These are phyloP conservation scores for Pheosia tremula DNA, from an alignment of 2,888 invertebrate genomes.

Conservation along the genomic window DNA sequence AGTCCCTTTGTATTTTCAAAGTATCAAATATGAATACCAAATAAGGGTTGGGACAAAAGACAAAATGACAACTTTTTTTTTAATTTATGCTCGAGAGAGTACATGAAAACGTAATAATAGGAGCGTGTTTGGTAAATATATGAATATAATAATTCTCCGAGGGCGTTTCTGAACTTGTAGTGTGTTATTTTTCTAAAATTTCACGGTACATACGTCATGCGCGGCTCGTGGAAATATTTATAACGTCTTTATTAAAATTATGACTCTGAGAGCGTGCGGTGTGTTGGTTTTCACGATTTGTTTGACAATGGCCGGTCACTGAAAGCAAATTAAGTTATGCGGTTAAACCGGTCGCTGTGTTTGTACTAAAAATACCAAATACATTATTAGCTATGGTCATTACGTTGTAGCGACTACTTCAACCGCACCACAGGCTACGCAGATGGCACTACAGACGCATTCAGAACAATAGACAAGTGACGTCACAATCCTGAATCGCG, in stretches of 20 bases:
- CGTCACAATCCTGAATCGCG: no score
- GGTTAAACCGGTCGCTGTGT: slow-evolving; percentile 11
- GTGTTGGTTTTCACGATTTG: slow-evolving; percentile 34
- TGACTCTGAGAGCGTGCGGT: slow-evolving; percentile 23
- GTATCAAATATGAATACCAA: slow-evolving; percentile 84
- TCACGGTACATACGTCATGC: slow-evolving; percentile 79
- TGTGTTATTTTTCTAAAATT: slow-evolving; percentile 78
- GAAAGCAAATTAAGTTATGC: slow-evolving; percentile 49
- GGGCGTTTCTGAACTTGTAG: slow-evolving; percentile 67
- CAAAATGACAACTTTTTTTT: slow-evolving; percentile 77
- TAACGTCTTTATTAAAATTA: slow-evolving; percentile 72
- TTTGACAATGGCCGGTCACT: slow-evolving; percentile 42
- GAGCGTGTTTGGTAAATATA: slow-evolving; percentile 83
- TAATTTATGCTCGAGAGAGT: slow-evolving; percentile 82
- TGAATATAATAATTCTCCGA: slow-evolving; percentile 79
- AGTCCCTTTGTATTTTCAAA: slow-evolving; percentile 81
- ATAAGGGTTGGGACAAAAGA: slow-evolving; percentile 83
- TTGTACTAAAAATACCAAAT: neutral
- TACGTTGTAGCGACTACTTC: no score
- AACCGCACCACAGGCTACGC: no score
- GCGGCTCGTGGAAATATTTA: slow-evolving; percentile 67
- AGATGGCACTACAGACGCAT: no score
- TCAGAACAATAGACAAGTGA: no score
- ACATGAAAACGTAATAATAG: slow-evolving; percentile 84
- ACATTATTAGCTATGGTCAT: slow-evolving; percentile 11